Conservation (phyloP, 2,888 invertebrate species). For the Epirrita christyi region DNA sequence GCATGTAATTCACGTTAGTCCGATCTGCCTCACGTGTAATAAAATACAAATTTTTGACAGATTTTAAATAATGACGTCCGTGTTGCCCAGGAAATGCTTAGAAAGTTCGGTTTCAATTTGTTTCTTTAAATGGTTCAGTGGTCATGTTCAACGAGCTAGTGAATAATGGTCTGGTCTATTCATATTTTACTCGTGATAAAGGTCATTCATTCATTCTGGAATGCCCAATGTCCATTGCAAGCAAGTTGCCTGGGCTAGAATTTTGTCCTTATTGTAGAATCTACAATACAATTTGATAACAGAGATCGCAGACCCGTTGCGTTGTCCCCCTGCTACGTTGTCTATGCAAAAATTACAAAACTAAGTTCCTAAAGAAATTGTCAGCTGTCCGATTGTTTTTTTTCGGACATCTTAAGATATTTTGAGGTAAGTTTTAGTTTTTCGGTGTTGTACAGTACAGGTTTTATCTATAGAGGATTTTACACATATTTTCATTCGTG, state of each 20-base stretch:
- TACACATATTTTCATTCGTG: no score
- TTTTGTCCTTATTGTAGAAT: background rate
- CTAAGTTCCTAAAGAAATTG: no score
- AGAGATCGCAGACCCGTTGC: no score
- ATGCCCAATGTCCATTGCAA: background rate
- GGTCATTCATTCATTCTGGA: conserved; percentile 11
- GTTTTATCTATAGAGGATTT: no score
- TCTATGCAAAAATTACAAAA: no score
- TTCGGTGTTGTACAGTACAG: no score
- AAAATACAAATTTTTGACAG: conserved; percentile 82
- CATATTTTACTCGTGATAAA: conserved; percentile 24
- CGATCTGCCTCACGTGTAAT: conserved; percentile 73
- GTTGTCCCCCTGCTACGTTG: no score
- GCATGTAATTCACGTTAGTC: conserved; percentile 80
- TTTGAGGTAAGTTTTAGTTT: no score
- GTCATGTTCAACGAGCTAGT: conserved; percentile 57
- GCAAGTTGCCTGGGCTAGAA: background rate
- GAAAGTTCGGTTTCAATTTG: conserved; percentile 69
- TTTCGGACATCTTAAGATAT: no score
- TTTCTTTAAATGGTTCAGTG: conserved; percentile 64
- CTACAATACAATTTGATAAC: no score
- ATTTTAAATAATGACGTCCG: conserved; percentile 83
- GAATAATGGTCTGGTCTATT: conserved; percentile 49
- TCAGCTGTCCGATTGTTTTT: no score
- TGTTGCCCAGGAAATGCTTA: conserved; percentile 76